Evolutionary conservation across 1,140 invertebrate genomes (phyloP).

Genomic region (Drusus annulatus): DNA sequence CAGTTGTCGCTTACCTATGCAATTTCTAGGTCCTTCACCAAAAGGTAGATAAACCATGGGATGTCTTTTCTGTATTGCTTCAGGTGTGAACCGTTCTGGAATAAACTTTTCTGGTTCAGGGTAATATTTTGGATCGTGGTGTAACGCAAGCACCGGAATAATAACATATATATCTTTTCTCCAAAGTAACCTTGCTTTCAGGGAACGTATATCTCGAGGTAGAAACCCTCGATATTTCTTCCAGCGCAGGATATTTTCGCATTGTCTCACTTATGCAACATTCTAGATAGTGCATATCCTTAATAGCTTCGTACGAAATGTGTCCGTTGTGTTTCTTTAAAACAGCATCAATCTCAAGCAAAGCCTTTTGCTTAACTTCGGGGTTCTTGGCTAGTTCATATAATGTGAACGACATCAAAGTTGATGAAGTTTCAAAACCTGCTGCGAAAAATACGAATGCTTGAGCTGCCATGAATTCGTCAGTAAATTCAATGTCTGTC

Average conservation of each 20-base stretch:
- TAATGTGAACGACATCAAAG: conserved; percentile 70
- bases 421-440: conserved; percentile 66
- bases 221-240: conserved; percentile 60
- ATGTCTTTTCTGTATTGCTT: conserved; percentile 58
- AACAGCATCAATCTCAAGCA: conserved; percentile 71
- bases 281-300: conserved; percentile 63
- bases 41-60: conserved; percentile 67
- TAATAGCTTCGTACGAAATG: conserved; percentile 64
- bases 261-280: conserved; percentile 62
- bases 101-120: conserved; percentile 73
- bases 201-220: conserved; percentile 66
- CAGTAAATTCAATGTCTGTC: conserved; percentile 50
- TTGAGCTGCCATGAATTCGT: conserved; percentile 62
- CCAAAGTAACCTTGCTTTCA: conserved; percentile 68
- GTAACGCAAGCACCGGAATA: conserved; percentile 77
- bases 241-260: conserved; percentile 63
- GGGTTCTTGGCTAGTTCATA: conserved; percentile 74
- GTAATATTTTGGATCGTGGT: conserved; percentile 68
- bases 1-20: conserved; percentile 66
- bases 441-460: conserved; percentile 62
- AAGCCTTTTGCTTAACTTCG: conserved; percentile 71
- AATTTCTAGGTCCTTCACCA: conserved; percentile 71
- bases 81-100: conserved; percentile 73
- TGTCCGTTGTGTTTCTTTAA: conserved; percentile 63
- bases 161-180: conserved; percentile 71